Conservation (phyloP, 2,113 vertebrate genomes). For the Microtus pennsylvanicus region DNA sequence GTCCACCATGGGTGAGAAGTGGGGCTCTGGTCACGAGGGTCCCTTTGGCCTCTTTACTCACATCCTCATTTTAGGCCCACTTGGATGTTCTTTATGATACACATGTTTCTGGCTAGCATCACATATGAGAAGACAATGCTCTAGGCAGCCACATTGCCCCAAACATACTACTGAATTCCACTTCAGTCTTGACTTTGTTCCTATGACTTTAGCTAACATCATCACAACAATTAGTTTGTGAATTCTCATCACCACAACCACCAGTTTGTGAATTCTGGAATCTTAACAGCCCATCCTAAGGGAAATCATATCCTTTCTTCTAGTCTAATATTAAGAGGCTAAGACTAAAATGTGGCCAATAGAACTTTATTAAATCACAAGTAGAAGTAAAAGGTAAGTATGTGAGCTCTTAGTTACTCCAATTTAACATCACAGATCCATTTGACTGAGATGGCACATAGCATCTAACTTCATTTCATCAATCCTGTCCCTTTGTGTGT, state of each 20-base stretch:
- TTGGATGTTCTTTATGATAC: not conserved
- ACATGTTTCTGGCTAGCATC: not conserved
- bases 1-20: not conserved
- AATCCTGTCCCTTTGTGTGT: not conserved
- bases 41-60: not conserved
- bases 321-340: not conserved
- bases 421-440: not conserved
- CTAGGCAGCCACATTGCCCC: not conserved
- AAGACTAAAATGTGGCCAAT: not conserved
- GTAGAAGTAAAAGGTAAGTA: not conserved
- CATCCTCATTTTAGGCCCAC: not conserved
- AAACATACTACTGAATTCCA: not conserved
- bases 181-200: not conserved
- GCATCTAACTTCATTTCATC: not conserved
- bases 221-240: not conserved
- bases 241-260: no score
- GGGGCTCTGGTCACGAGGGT: not conserved
- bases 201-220: not conserved
- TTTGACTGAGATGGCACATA: not conserved
- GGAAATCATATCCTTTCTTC: not conserved
- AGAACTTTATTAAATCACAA: not conserved
- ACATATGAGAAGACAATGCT: not conserved
- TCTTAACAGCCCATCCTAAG: not conserved
- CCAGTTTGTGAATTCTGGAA: not conserved
- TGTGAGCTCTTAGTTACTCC: not conserved